phyloP scores from a whole-genome alignment of 2,888 invertebrate genomes.

The Pollenia angustigena region DNA sequence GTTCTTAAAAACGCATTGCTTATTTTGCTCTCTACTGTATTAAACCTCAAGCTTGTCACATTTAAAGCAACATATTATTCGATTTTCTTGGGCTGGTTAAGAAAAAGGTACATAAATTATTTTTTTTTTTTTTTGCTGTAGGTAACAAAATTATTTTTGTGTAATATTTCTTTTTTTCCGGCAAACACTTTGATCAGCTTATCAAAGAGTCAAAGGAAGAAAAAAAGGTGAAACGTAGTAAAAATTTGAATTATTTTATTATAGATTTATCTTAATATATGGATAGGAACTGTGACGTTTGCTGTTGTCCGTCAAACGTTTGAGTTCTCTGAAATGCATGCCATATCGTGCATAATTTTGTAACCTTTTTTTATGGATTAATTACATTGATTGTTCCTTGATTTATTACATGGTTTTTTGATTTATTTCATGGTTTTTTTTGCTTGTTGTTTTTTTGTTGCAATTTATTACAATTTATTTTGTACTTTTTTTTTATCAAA shows the following conservation, averaged over 20 bases:
- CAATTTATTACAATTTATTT: constrained; percentile 23
- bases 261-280: background rate
- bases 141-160: background rate
- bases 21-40: background rate
- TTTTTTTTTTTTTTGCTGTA: background rate
- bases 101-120: background rate
- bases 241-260: background rate
- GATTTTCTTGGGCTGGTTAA: background rate
- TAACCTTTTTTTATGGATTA: constrained; percentile 26
- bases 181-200: background rate
- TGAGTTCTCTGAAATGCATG: background rate
- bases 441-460: background rate
- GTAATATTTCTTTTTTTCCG: background rate
- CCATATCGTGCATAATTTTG: background rate
- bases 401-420: constrained; percentile 26
- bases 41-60: no score
- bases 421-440: no score
- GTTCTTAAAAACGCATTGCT: no score
- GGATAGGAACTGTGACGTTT: no score
- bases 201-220: background rate
- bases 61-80: no score
- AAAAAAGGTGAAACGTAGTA: background rate
- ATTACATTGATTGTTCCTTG: constrained; percentile 39
- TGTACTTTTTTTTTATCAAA: constrained; percentile 25
- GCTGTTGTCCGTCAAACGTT: no score